A percentile compares a stretch with the other conserved stretches of the same genome.
These are phyloP conservation scores for Reinhardtius hippoglossoides DNA, from an alignment of 2,113 vertebrate species.

Conservation along the genomic window DNA sequence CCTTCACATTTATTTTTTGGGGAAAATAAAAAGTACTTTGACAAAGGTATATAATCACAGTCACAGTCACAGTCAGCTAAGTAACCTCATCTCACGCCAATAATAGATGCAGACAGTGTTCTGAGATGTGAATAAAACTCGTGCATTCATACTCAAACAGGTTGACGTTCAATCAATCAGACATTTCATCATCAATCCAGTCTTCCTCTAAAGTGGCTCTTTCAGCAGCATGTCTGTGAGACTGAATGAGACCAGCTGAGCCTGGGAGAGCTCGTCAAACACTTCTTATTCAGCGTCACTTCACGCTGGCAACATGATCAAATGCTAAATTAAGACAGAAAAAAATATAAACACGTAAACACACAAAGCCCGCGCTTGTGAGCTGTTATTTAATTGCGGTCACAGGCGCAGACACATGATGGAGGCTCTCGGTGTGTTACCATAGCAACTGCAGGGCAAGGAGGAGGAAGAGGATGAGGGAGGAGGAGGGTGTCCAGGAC, in stretches of 20 bases:
- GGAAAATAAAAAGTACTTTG: too few relatives aligned
- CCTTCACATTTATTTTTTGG: too few relatives aligned
- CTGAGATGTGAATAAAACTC: neutral
- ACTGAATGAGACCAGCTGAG: neutral
- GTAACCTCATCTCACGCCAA: too few relatives aligned
- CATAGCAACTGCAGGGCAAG: conserved; percentile 72
- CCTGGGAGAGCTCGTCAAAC: conserved; percentile 5
- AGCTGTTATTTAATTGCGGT: conserved; percentile 60
- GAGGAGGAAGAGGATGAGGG: neutral
- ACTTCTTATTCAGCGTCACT: conserved; percentile 2
- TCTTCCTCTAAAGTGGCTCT: neutral
- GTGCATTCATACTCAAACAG: neutral
- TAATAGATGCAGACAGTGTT: neutral
- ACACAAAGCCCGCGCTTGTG: conserved; percentile 63
- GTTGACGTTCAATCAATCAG: neutral
- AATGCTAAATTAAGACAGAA: conserved; percentile 44
- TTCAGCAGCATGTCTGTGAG: neutral
- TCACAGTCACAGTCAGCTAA: too few relatives aligned
- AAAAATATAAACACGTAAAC: conserved; percentile 34
- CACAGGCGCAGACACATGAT: conserved; percentile 73
- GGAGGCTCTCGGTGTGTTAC: conserved; percentile 72
- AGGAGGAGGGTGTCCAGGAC: conserved; percentile 16
- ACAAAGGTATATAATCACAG: too few relatives aligned
- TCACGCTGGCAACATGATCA: conserved; percentile 28
- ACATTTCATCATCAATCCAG: neutral